phyloP scores from a whole-genome alignment of 2,797 vertebrate genomes.

The Todus mexicanus region DNA sequence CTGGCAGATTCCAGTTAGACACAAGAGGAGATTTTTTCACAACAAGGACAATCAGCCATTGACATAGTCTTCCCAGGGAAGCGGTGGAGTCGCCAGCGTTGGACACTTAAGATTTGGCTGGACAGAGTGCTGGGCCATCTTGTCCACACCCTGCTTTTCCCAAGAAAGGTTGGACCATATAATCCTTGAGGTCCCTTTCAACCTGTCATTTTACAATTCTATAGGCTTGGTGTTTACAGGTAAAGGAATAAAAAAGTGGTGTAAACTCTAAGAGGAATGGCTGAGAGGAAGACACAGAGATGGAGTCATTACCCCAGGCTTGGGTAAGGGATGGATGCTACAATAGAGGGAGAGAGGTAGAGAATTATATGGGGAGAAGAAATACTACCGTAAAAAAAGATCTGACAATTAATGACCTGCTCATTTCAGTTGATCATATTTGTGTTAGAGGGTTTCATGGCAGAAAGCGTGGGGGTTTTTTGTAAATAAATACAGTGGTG shows the following conservation, averaged over 20 bases:
- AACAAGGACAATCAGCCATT: no score
- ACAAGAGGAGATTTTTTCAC: neutral
- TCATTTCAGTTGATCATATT: neutral
- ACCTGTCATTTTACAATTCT: neutral
- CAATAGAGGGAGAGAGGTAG: neutral
- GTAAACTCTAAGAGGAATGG: no score
- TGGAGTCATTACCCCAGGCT: no score
- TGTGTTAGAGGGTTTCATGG: neutral
- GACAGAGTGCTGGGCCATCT: neutral
- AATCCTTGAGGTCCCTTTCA: neutral
- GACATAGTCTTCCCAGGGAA: neutral
- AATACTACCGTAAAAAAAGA: neutral
- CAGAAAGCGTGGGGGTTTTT: neutral
- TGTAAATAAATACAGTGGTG: neutral
- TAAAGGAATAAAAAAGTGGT: no score
- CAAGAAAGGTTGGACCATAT: neutral
- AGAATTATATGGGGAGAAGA: neutral
- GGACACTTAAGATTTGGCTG: neutral
- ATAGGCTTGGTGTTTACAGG: neutral
- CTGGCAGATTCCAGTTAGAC: no score
- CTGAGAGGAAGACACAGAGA: neutral
- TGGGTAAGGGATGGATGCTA: neutral
- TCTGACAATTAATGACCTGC: neutral
- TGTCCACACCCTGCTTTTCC: neutral
- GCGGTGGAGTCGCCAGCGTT: neutral